Percentiles rank a stretch among this genome's conserved stretches.
Conservation (phyloP, 2,797 vertebrate species). For the Orestias chungarensis region DNA sequence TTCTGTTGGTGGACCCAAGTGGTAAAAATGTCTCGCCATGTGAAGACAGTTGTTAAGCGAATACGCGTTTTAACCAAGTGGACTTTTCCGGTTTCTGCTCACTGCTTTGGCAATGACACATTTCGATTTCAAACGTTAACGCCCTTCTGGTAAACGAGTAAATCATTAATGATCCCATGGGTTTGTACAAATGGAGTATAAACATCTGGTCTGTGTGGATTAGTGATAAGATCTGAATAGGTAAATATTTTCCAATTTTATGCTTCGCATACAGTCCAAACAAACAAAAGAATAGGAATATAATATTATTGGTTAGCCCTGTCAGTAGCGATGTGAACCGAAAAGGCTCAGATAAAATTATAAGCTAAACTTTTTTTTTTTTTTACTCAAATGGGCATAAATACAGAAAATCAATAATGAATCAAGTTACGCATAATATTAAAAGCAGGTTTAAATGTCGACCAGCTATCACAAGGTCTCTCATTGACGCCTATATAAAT, state of each 20-base stretch:
- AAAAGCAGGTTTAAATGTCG: neutral
- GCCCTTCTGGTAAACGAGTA: neutral
- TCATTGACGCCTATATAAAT: neutral
- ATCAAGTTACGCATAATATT: neutral
- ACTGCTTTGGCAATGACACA: neutral
- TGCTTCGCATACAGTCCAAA: neutral
- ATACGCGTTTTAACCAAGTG: neutral
- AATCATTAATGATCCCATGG: slow-evolving; percentile 8
- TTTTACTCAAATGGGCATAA: neutral
- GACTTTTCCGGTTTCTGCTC: neutral
- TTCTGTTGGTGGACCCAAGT: neutral
- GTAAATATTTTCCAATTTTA: neutral
- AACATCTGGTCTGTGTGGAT: neutral
- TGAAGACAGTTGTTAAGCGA: neutral
- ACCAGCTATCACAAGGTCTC: neutral
- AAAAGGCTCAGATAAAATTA: neutral
- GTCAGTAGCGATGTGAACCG: neutral
- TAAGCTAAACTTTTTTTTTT: neutral
- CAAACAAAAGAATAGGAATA: neutral
- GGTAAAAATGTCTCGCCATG: neutral
- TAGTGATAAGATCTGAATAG: neutral
- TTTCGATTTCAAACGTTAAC: slow-evolving; percentile 15
- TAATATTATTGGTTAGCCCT: neutral
- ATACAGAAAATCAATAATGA: neutral
- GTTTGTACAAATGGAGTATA: neutral